A percentile compares a stretch with the other conserved stretches of the same genome.
Evolutionary conservation across 2,113 vertebrate species (phyloP).

Genomic region (Psittacula cyanocephala): DNA sequence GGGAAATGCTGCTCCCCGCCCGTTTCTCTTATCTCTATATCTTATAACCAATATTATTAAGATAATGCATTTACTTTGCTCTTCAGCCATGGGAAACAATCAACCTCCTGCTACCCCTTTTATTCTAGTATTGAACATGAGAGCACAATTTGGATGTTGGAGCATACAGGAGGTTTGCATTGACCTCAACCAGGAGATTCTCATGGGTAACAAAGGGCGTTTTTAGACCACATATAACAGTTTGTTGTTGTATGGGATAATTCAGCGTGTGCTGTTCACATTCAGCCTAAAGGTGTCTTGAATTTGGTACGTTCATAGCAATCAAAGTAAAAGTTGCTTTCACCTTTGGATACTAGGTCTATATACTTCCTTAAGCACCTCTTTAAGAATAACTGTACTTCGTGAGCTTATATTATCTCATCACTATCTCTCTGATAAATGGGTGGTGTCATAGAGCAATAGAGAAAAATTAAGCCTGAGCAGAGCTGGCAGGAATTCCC

Average conservation of each 20-base stretch:
- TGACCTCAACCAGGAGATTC: neutral
- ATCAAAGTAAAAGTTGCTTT: neutral
- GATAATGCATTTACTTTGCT: constrained; percentile 32
- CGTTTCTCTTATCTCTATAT: constrained; percentile 42
- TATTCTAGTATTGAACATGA: neutral
- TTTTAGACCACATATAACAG: neutral
- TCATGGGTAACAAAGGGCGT: neutral
- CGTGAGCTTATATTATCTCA: neutral
- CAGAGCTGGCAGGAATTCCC: neutral
- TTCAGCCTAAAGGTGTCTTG: neutral
- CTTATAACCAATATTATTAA: constrained; percentile 47
- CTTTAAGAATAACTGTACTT: neutral
- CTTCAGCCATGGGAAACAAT: constrained; percentile 47
- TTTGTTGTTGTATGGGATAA: neutral
- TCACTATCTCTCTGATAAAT: neutral
- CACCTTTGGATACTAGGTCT: neutral
- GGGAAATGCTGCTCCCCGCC: constrained; percentile 50
- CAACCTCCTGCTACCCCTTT: constrained; percentile 9
- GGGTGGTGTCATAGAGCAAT: neutral
- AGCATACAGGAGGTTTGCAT: neutral
- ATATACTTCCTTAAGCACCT: neutral
- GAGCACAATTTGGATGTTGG: neutral
- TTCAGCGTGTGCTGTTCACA: neutral
- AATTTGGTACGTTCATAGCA: neutral
- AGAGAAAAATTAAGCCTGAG: neutral